Base-by-base conservation (phyloP, 1,140 invertebrate species). In the Stenopsyche tienmushanensis region DNA sequence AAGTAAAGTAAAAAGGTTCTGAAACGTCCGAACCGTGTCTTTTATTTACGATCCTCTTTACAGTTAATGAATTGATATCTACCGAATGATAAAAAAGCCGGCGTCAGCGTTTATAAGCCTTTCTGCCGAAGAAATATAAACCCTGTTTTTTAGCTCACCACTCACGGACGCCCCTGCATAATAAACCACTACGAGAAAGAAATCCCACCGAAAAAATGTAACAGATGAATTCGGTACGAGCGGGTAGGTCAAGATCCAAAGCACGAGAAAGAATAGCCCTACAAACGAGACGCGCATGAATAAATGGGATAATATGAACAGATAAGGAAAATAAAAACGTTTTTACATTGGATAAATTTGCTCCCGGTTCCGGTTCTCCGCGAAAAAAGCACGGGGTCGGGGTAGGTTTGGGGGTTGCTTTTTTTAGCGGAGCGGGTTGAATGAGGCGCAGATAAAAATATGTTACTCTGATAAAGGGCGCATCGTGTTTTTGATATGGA, bases 301-400 rank as follows among this genome's bases (percentile, higher is more conserved):
- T 60, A 60, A 60, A 60, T 60, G 57, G 57, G 57, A 60, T 60
- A 60, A 60, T 60, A 60, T 60, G 57, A 60, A 49, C 57, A 60
- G 57, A 60, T 60, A 60, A 60, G 57, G 57, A 60, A 60, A 60
- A 60, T 60, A 60, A 60, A 60, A 60, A 60, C 57, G 57, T 60
- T 60, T 60, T 60, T 60, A 60, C 57, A 60, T 60, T 60, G 57
- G 57, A 60, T 60, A 60, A 60, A 60, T 60, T 60, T 60, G 57
- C 57, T 47, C 57, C 57, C 5, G 41, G 26, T 47, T 47, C 57
- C 42, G 57, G 41, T 57, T 24, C 54, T 53, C 24, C 15, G n/a
- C 15, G 29, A 34, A 34, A 34, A 34, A 34, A 7, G 13, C 29
- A 34, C 5, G 5, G 5, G 5, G 5, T 34, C 5, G 29, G 29